Percentiles rank a stretch among this genome's conserved stretches.
Evolutionary conservation across 2,797 vertebrate species (phyloP).

Genomic region (Erethizon dorsatum): DNA sequence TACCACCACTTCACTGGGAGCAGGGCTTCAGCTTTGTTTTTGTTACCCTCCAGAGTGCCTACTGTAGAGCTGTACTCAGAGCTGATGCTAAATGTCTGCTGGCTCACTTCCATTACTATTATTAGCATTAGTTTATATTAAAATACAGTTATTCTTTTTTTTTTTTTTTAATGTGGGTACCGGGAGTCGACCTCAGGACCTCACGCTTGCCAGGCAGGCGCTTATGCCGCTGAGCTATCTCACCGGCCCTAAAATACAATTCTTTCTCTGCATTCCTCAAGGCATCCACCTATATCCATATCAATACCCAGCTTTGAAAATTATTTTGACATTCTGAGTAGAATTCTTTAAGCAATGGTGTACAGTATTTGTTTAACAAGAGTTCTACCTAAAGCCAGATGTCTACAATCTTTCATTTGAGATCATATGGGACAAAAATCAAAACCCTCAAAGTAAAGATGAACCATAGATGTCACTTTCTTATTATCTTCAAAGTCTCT

Average conservation of each 20-base stretch:
- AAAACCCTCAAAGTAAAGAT: conserved; percentile 13
- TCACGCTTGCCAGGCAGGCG: too few relatives aligned
- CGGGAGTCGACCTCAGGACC: too few relatives aligned
- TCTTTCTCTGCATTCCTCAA: not conserved
- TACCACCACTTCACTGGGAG: not conserved
- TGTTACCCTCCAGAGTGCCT: not conserved
- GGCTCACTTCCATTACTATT: not conserved
- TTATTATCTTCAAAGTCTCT: not conserved
- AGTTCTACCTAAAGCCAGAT: conserved; percentile 26
- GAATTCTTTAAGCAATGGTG: conserved; percentile 44
- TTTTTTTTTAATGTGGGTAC: too few relatives aligned
- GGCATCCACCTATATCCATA: not conserved
- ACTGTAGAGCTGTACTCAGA: not conserved
- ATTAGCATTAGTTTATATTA: not conserved
- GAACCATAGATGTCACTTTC: conserved; percentile 10
- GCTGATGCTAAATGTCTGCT: not conserved
- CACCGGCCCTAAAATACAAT: not conserved
- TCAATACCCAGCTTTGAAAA: not conserved
- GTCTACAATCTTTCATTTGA: conserved; percentile 12
- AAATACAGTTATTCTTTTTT: not conserved
- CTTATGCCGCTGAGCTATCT: too few relatives aligned
- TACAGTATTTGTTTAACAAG: conserved; percentile 6
- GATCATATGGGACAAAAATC: not conserved
- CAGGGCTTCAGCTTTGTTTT: not conserved
- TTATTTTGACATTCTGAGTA: conserved; percentile 58